phyloP scores from a whole-genome alignment of 2,888 invertebrate species.

The Megamerina dolium region DNA sequence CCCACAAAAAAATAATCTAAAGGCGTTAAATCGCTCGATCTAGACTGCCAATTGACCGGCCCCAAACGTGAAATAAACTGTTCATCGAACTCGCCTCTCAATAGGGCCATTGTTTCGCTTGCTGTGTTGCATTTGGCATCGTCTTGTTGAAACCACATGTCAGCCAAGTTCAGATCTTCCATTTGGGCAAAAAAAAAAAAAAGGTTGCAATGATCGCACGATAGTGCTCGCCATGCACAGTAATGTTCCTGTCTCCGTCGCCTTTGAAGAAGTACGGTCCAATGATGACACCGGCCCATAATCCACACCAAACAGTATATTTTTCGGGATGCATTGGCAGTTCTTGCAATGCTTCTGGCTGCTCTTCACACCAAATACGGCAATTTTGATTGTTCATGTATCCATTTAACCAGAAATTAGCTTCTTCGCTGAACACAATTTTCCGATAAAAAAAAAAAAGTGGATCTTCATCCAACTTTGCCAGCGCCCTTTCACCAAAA shows the following conservation, averaged over 20 bases:
- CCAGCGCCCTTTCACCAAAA: too few relatives aligned
- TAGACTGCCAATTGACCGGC: background rate
- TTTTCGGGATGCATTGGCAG: too few relatives aligned
- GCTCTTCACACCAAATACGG: too few relatives aligned
- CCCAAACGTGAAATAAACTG: background rate
- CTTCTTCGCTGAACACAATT: too few relatives aligned
- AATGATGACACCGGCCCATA: background rate
- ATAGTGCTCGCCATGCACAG: background rate
- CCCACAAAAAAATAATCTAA: background rate
- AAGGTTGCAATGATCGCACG: background rate
- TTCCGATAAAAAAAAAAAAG: too few relatives aligned
- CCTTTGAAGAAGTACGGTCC: background rate
- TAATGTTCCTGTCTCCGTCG: background rate
- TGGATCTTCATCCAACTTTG: too few relatives aligned
- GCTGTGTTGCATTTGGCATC: too few relatives aligned
- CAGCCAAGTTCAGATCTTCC: background rate
- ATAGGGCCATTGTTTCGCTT: background rate
- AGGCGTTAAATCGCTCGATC: background rate
- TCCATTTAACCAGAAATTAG: too few relatives aligned
- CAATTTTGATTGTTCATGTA: too few relatives aligned
- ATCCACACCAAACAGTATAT: background rate
- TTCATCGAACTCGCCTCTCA: background rate
- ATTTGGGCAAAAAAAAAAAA: conserved; percentile 1
- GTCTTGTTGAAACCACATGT: background rate
- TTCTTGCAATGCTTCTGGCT: too few relatives aligned